phyloP scores from a whole-genome alignment of 2,113 vertebrate species.

The Gadus macrocephalus region DNA sequence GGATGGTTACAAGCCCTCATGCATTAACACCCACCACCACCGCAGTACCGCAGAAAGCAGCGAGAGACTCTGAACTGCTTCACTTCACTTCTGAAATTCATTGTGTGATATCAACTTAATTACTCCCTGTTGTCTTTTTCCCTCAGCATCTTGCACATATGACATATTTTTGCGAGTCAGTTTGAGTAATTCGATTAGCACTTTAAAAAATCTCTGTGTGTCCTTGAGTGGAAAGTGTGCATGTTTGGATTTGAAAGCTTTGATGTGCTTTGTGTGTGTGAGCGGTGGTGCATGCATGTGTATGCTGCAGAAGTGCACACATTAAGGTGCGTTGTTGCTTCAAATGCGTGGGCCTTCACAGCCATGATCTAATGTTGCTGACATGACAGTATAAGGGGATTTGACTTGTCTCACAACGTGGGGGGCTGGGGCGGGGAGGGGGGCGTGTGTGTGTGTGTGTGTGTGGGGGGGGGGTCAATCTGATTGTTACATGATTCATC shows the following conservation, averaged over 20 bases:
- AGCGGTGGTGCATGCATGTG: too few species aligned
- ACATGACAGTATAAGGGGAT: conserved; percentile 46
- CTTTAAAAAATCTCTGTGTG: too few species aligned
- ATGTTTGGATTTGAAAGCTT: too few species aligned
- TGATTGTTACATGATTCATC: conserved; percentile 46
- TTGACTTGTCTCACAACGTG: conserved; percentile 45
- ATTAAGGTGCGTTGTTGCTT: not conserved
- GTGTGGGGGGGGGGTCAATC: conserved; percentile 30
- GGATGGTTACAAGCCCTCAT: not conserved
- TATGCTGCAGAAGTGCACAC: too few species aligned
- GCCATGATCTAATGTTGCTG: conserved; percentile 37
- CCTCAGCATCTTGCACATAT: too few species aligned
- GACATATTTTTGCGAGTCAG: too few species aligned
- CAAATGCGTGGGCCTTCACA: not conserved
- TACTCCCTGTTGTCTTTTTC: too few species aligned
- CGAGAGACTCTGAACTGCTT: not conserved
- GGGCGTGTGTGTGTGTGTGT: too few species aligned
- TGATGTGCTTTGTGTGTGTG: too few species aligned
- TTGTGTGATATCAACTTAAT: not conserved
- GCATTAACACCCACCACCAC: not conserved
- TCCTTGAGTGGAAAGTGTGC: too few species aligned
- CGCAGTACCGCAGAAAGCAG: not conserved
- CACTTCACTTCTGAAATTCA: not conserved
- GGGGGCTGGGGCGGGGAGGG: conserved; percentile 1
- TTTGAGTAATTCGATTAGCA: too few species aligned